A percentile compares a stretch with the other conserved stretches of the same genome.
phyloP scores from a whole-genome alignment of 2,888 invertebrate genomes.

The Steinernema carpocapsae region DNA sequence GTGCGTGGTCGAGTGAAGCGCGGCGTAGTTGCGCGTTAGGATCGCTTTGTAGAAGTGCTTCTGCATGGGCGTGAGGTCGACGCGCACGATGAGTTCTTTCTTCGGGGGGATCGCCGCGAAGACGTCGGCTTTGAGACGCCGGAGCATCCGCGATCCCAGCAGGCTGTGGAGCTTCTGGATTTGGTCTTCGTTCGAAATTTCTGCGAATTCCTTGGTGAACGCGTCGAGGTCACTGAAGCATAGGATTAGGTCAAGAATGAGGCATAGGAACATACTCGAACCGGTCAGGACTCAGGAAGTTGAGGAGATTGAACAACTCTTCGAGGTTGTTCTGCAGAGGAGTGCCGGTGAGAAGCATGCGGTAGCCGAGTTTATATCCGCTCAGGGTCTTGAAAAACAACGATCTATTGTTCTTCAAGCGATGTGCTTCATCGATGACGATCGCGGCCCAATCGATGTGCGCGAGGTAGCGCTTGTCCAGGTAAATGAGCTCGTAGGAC shows the following conservation, averaged over 20 bases:
- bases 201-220: constrained; percentile 97
- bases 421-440: constrained; percentile 98
- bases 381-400: constrained; percentile 76
- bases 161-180: constrained; percentile 97
- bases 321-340: constrained; percentile 98
- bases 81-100: constrained; percentile 97
- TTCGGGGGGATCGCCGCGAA: constrained; percentile 96
- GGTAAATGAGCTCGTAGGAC: constrained; percentile 94
- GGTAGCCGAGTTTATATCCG: constrained; percentile 89
- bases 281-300: constrained; percentile 93
- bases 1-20: constrained; percentile 91
- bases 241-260: too few species aligned
- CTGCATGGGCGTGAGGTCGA: constrained; percentile 95
- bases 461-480: constrained; percentile 92
- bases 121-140: constrained; percentile 96
- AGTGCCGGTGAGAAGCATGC: constrained; percentile 93
- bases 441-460: constrained; percentile 98
- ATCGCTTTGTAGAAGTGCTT: constrained; percentile 99
- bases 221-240: constrained; percentile 82
- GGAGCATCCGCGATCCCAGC: constrained; percentile 96
- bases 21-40: constrained; percentile 95
- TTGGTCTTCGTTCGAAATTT: constrained; percentile 98
- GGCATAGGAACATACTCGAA: constrained; percentile 77
- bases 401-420: constrained; percentile 97
- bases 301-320: constrained; percentile 95